Percentiles rank a stretch among this genome's conserved stretches.
These are phyloP conservation scores for Microcebus murinus DNA, from an alignment of 2,113 vertebrate species.

Conservation along the genomic window DNA sequence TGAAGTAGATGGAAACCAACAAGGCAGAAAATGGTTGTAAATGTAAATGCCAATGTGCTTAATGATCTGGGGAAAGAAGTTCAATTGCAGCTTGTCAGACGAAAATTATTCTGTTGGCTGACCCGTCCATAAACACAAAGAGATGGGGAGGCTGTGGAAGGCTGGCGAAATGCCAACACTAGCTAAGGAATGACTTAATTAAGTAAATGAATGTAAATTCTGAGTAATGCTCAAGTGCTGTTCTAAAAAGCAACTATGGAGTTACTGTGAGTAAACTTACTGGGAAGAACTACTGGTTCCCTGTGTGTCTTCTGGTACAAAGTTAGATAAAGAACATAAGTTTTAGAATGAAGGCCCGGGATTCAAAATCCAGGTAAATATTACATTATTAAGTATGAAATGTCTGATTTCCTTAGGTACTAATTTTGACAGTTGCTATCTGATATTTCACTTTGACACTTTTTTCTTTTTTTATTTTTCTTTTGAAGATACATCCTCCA, in stretches of 20 bases:
- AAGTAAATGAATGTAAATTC: background rate
- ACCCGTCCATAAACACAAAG: slow-evolving; percentile 27
- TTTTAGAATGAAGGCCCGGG: background rate
- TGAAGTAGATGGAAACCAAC: slow-evolving; percentile 71
- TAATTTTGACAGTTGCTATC: too few relatives aligned
- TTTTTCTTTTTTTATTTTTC: too few relatives aligned
- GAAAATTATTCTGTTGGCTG: slow-evolving; percentile 18
- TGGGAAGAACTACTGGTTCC: background rate
- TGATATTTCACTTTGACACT: too few relatives aligned
- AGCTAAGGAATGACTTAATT: background rate
- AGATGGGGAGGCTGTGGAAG: background rate
- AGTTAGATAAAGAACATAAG: background rate
- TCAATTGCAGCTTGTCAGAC: slow-evolving; percentile 52
- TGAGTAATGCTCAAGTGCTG: background rate
- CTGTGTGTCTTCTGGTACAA: background rate
- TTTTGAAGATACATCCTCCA: too few relatives aligned
- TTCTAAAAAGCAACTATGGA: background rate
- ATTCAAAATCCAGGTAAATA: background rate
- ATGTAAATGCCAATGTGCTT: slow-evolving; percentile 68
- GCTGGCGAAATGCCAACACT: background rate
- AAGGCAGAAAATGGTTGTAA: slow-evolving; percentile 75
- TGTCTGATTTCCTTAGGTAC: too few relatives aligned
- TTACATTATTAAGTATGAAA: too few relatives aligned
- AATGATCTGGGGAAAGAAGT: slow-evolving; percentile 55
- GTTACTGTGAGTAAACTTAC: background rate